Evolutionary conservation across 1,140 invertebrate species (phyloP).

Genomic region (Venturia canescens): DNA sequence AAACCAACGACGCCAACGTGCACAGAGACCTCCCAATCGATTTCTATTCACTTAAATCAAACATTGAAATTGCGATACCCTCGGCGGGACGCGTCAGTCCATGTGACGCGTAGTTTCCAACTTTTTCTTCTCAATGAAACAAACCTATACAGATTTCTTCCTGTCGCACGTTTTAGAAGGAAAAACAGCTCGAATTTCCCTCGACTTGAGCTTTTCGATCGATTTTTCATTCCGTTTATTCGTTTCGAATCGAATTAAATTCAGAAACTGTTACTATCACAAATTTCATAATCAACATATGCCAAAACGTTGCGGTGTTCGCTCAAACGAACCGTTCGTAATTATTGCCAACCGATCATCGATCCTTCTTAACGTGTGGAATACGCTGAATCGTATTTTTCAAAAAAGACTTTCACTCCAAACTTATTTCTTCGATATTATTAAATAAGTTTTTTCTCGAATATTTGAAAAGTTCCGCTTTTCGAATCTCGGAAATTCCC

Average conservation of each 20-base stretch:
- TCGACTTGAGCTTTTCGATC: neutral
- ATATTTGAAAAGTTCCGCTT: no score
- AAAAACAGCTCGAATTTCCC: no score
- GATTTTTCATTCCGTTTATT: neutral
- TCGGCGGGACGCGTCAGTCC: neutral
- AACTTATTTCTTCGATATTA: neutral
- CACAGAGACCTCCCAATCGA: conserved; percentile 58
- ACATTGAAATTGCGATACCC: conserved; percentile 60
- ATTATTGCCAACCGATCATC: no score
- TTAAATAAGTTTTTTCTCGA: neutral
- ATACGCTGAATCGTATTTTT: neutral
- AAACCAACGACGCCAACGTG: neutral
- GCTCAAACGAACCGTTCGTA: no score
- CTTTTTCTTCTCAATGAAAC: neutral
- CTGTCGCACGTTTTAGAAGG: no score
- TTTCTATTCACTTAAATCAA: conserved; percentile 64
- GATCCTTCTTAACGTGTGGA: no score
- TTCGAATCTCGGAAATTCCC: no score
- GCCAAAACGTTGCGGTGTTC: no score
- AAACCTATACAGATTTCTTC: neutral
- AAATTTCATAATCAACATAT: no score
- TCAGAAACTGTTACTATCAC: no score
- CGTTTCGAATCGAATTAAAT: neutral
- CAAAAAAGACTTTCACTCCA: neutral
- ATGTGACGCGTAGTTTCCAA: neutral